Percentiles rank a stretch among this genome's conserved stretches.
Conservation (phyloP, 2,113 vertebrate genomes). For the Marcusenius ussheri region DNA sequence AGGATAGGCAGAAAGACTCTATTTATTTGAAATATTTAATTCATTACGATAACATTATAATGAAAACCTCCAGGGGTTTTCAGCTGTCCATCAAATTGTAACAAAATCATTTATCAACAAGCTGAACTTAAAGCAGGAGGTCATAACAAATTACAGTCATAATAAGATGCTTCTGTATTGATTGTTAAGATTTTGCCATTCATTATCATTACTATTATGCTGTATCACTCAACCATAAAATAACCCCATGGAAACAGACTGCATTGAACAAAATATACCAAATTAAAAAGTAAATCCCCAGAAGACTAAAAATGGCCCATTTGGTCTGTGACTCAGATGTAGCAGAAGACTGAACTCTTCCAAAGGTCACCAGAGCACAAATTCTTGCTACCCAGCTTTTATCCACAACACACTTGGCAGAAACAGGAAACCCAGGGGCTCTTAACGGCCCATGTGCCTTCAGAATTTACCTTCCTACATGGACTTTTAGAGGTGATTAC, state of each 20-base stretch:
- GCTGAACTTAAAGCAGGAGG: not conserved
- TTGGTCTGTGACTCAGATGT: constrained; percentile 17
- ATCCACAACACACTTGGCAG: constrained; percentile 31
- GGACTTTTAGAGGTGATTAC: not conserved
- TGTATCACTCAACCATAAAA: not conserved
- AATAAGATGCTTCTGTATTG: not conserved
- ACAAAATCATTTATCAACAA: not conserved
- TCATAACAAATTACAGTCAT: not conserved
- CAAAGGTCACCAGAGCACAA: constrained; percentile 57
- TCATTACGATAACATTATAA: not conserved
- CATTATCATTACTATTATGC: not conserved
- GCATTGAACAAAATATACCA: constrained; percentile 16
- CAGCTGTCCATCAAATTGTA: not conserved
- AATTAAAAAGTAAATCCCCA: constrained; percentile 14
- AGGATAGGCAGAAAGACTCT: not conserved
- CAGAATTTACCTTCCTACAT: not conserved
- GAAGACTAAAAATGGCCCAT: constrained; percentile 29
- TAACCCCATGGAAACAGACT: not conserved
- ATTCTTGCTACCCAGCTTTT: constrained; percentile 54
- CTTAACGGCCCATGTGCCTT: constrained; percentile 38
- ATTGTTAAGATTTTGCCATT: not conserved
- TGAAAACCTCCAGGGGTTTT: not conserved
- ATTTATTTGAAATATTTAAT: not conserved
- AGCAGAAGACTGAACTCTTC: constrained; percentile 37
- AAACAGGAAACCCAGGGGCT: constrained; percentile 28